These are phyloP conservation scores for Huso huso DNA, from an alignment of 2,797 vertebrate genomes.

Conservation along the genomic window DNA sequence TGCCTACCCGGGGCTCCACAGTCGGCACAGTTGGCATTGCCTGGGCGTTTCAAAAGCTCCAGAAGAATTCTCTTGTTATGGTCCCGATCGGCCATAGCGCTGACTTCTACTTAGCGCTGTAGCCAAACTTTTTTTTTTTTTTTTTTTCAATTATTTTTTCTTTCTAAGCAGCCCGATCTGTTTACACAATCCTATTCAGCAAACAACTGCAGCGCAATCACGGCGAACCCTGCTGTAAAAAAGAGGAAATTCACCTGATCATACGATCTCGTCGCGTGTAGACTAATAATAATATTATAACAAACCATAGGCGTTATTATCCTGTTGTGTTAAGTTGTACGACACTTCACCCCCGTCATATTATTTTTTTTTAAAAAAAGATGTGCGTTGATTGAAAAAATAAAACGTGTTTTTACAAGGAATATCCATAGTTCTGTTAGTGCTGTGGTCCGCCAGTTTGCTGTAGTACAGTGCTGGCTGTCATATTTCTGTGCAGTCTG, in stretches of 20 bases:
- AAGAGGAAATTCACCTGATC: neutral
- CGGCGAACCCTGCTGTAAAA: neutral
- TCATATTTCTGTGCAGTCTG: no score
- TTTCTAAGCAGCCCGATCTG: neutral
- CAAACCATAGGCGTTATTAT: no score
- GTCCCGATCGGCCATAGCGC: slow-evolving; percentile 58
- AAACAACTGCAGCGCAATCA: neutral
- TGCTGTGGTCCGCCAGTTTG: no score
- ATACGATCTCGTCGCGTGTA: neutral
- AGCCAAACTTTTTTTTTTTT: no score
- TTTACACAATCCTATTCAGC: neutral
- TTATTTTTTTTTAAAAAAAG: no score
- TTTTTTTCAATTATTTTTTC: neutral
- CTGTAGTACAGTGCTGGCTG: no score
- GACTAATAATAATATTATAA: neutral
- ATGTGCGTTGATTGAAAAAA: no score
- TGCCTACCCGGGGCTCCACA: slow-evolving; percentile 71
- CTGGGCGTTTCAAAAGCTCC: slow-evolving; percentile 61
- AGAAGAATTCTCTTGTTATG: slow-evolving; percentile 68
- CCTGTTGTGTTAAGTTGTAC: no score
- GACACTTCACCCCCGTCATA: no score
- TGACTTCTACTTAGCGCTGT: neutral
- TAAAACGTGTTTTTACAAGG: no score
- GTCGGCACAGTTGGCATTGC: slow-evolving; percentile 75
- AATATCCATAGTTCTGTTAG: no score